Evolutionary conservation across 2,797 vertebrate species (phyloP).

Genomic region (Labeo calbasu): DNA sequence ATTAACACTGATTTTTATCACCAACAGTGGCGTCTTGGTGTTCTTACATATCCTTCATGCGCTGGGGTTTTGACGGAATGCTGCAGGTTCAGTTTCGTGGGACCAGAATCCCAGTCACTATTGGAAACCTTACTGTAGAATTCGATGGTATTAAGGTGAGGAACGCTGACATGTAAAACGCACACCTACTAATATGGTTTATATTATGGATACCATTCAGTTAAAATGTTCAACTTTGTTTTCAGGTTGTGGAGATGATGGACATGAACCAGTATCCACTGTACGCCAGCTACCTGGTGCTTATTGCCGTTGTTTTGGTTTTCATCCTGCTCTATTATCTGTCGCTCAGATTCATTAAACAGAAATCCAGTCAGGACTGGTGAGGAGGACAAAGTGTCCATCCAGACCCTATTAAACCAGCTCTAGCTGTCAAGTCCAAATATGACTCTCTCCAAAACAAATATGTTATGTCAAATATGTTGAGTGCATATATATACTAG

Average conservation of each 20-base stretch:
- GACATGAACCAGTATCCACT: slow-evolving; percentile 87
- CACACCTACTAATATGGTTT: not conserved
- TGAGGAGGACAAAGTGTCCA: slow-evolving; percentile 64
- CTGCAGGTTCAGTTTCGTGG: slow-evolving; percentile 89
- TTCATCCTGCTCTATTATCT: slow-evolving; percentile 89
- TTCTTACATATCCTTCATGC: slow-evolving; percentile 89
- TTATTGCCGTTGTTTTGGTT: slow-evolving; percentile 74
- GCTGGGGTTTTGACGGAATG: slow-evolving; percentile 91
- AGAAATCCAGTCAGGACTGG: slow-evolving; percentile 93
- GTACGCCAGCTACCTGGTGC: slow-evolving; percentile 83
- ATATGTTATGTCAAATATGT: not conserved
- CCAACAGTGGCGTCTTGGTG: slow-evolving; percentile 87
- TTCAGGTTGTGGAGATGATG: slow-evolving; percentile 81
- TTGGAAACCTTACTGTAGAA: slow-evolving; percentile 80
- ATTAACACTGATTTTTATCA: not conserved
- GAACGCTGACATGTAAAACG: slow-evolving; percentile 16
- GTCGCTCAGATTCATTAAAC: slow-evolving; percentile 88
- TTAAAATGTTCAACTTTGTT: not conserved
- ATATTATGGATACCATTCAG: not conserved
- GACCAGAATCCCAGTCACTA: slow-evolving; percentile 68
- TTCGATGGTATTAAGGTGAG: slow-evolving; percentile 87
- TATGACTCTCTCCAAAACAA: not conserved
- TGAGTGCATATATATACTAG: not conserved
- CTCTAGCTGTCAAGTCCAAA: not conserved
- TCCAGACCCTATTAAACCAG: not conserved